Base-by-base conservation (phyloP, 2,113 vertebrate genomes). In the Eidolon helvum region DNA sequence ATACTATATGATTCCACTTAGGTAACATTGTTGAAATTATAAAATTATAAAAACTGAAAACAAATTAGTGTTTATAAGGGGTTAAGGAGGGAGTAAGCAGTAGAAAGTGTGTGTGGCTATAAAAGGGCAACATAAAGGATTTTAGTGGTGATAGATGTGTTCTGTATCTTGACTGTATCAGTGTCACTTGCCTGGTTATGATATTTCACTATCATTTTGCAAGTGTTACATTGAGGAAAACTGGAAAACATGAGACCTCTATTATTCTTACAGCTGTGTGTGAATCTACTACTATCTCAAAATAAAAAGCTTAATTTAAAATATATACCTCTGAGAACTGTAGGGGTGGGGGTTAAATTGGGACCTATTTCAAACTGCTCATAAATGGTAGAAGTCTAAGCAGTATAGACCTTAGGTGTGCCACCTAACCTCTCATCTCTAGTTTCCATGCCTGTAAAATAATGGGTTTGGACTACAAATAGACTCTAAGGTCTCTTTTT, bases 291-390 rank as follows among this genome's bases (percentile, higher is more conserved):
- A 35, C 35, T 87, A 87, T 33, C 61, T 87, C 79, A 82, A 95
- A 90, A 53, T 87, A 79, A 53, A 80, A 89, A 66, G 14, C 66
- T 90, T 72, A 59, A 74, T 30, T 84, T 89, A 45, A 95, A 92
- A 95, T 57, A 71, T 28, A 59, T 15, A 53, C 63, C 15, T 71
- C 33, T 59, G 8, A 86, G 35, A 82, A 90, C 7, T 65, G 61
- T 35, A 7, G 10, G n/a, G 15, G 4, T 69, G n/a, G 10, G 15
- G 2, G 80, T 86, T 89, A 19, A n/a, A 10, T 66, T 15, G 22
- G 22, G 68, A 61, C 9, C 11, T 83, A 59, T 90, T 91, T 89
- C 53, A 94, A 75, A 69, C 18, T 65, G 59, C 28, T 18, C 40
- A 92, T 45, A 40, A 50, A 45, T 57, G 22, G 21, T 38, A 66